phyloP scores from a whole-genome alignment of 2,888 invertebrate species.

The Adineta ricciae region DNA sequence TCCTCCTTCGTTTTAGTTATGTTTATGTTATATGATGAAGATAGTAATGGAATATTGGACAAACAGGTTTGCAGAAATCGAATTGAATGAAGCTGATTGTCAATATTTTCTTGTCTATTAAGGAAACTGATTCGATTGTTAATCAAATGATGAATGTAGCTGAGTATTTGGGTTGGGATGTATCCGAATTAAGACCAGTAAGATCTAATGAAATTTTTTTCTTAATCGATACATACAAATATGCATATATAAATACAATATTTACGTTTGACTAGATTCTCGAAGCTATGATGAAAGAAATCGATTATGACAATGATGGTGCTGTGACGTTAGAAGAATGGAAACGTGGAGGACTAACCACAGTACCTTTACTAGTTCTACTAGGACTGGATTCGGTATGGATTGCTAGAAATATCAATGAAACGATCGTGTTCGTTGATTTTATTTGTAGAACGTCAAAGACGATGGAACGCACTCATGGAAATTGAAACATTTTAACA shows the following conservation, averaged over 20 bases:
- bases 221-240: neutral
- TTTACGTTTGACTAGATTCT: slow-evolving; percentile 54
- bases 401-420: neutral
- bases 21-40: slow-evolving; percentile 90
- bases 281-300: slow-evolving; percentile 97
- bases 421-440: too few species aligned
- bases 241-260: too few species aligned
- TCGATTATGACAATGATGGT: slow-evolving; percentile 92
- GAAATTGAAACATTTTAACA: slow-evolving; percentile 86
- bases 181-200: slow-evolving; percentile 79
- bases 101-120: neutral
- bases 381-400: slow-evolving; percentile 70
- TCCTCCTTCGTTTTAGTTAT: slow-evolving; percentile 65
- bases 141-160: slow-evolving; percentile 99
- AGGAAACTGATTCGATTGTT: slow-evolving; percentile 84
- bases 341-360: slow-evolving; percentile 90
- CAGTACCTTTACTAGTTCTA: slow-evolving; percentile 83
- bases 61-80: slow-evolving; percentile 43
- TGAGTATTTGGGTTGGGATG: slow-evolving; percentile 94
- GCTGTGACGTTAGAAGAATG: slow-evolving; percentile 92
- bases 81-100: neutral
- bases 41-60: slow-evolving; percentile 86
- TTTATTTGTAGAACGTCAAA: slow-evolving; percentile 62
- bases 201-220: neutral
- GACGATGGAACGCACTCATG: slow-evolving; percentile 93